These are phyloP conservation scores for Tetanocera ferruginea DNA, from an alignment of 2,888 invertebrate species.

Conservation along the genomic window DNA sequence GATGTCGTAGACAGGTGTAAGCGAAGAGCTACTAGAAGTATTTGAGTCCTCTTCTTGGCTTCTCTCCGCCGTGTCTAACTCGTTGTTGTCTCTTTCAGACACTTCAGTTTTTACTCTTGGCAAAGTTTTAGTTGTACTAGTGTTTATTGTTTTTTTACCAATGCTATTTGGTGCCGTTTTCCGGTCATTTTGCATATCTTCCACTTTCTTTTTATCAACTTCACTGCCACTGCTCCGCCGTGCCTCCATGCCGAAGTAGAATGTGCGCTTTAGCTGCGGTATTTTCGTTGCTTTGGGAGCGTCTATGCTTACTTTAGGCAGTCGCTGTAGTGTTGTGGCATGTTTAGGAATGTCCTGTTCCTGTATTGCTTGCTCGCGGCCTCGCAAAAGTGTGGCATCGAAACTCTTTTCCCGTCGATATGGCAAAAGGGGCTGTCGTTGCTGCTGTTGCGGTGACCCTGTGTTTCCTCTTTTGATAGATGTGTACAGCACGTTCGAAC, in stretches of 20 bases:
- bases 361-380: conserved; percentile 18
- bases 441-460: conserved; percentile 18
- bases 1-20: conserved; percentile 73
- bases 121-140: background rate
- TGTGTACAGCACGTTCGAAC: background rate
- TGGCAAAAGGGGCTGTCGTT: background rate
- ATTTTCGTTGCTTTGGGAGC: conserved; percentile 49
- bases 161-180: background rate
- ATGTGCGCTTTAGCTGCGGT: conserved; percentile 71
- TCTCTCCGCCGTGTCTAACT: background rate
- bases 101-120: background rate
- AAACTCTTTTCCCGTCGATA: conserved; percentile 58
- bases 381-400: conserved; percentile 53
- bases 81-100: background rate
- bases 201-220: background rate
- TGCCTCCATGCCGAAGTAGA: conserved; percentile 83
- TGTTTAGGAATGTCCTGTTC: background rate
- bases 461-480: background rate
- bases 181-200: background rate
- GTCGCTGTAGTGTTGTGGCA: background rate
- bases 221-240: background rate
- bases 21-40: conserved; percentile 28
- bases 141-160: background rate
- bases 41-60: background rate
- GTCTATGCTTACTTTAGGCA: background rate